Conservation (phyloP, 2,888 invertebrate species). For the Aelia acuminata region DNA sequence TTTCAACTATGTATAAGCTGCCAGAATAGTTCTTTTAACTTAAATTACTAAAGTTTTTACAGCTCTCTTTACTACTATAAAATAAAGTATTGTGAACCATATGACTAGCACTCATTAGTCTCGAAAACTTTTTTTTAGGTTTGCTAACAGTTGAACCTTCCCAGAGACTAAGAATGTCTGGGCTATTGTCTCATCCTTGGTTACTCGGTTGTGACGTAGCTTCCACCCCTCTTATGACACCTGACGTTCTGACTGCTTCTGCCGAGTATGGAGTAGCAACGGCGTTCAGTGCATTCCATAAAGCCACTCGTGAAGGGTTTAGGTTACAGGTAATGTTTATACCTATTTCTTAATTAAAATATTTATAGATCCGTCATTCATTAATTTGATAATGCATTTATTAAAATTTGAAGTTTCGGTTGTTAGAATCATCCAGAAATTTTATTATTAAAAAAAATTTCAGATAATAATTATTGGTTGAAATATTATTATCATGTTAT, state of each 20-base stretch:
- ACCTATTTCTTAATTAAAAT: too few relatives aligned
- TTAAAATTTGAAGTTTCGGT: too few relatives aligned
- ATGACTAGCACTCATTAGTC: neutral
- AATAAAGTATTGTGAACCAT: neutral
- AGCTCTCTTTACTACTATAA: neutral
- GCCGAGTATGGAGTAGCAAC: conserved; percentile 75
- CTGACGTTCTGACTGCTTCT: conserved; percentile 72
- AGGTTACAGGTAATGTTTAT: conserved; percentile 71
- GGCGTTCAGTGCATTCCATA: conserved; percentile 79
- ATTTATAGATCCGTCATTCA: too few relatives aligned
- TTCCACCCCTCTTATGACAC: conserved; percentile 75
- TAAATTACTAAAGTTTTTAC: neutral
- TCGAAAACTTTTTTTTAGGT: conserved; percentile 70
- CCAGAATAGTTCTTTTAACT: neutral
- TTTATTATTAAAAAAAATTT: too few relatives aligned
- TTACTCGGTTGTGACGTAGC: conserved; percentile 71
- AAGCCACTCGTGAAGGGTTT: conserved; percentile 81
- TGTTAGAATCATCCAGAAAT: too few relatives aligned
- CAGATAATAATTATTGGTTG: too few relatives aligned
- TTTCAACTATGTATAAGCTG: neutral
- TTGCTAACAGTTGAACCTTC: conserved; percentile 85
- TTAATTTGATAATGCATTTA: too few relatives aligned
- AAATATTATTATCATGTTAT: too few relatives aligned
- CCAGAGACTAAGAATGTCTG: conserved; percentile 78
- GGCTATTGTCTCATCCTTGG: conserved; percentile 81